Evolutionary conservation across 1,140 invertebrate genomes (phyloP), one percentile per base, ranked within the genome.

Genomic region (Antheraea mylitta): DNA sequence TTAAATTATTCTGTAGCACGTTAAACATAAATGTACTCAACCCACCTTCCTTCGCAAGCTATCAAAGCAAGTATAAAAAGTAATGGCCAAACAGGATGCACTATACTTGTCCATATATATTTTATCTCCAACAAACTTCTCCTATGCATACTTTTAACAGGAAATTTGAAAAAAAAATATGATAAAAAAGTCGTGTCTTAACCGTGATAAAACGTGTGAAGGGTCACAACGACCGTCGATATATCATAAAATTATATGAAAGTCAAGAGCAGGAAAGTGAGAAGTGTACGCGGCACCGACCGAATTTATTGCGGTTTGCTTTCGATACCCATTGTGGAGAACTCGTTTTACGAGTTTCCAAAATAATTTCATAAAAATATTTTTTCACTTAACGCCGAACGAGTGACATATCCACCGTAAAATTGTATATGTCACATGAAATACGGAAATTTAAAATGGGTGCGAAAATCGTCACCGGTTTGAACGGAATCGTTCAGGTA

Each of bases 241-340:
- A 91, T 80, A 90, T 91, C 87, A 90, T 90, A 89, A 90, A 89
- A 87, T 92, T 92, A 92, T 89, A 90, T 90, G 85, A 92, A 90
- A 92, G 88, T 89, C 88, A 89, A 90, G 82, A 82, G 87, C 87
- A 88, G 86, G 81, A 82, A 84, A 84, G 83, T 83, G 83, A 83
- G 80, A 86, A 83, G 87, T 87, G 86, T 86, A 86, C 82, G 79
- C 81, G 83, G 77, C 77, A 79, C 68, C 70, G 74, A 70, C 64
- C 62, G 77, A 85, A 90, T 90, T 92, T 92, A 92, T 90, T 81
- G 85, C 83, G 81, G 87, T 79, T 83, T 90, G 90, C 79, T 85
- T 82, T 86, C 80, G 87, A 92, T 88, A 85, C 82, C 83, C 85
- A 87, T 92, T 92, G 89, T 90, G 77, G 70, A 83, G 77, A 82